Evolutionary conservation across 1,140 invertebrate genomes (phyloP), one percentile per base, ranked within the genome.

Genomic region (Ceratina australensis): DNA sequence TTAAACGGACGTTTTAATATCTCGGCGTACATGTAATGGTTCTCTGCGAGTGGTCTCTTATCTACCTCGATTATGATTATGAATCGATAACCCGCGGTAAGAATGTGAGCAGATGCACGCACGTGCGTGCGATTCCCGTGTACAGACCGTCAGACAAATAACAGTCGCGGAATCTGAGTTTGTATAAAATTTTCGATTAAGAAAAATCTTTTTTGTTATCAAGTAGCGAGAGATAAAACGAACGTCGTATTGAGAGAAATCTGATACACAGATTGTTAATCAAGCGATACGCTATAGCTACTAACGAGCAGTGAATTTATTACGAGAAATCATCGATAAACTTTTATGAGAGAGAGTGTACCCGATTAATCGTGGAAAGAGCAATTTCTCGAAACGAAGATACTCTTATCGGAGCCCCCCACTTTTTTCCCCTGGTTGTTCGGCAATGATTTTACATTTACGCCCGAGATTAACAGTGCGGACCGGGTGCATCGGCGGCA

Each of bases 51-150:
- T 22, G 54, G n/a, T 10, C 47, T 59, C 73, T 83, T 84, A 79
- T 84, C 82, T 79, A 12, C 18, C 12, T 8, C 72, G 77, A 80
- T 82, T 82, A 79, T 63, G 76, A 82, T 79, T 83, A 80, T 52
- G 33, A 84, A 83, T 83, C 77, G 82, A 84, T 84, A 84, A 83
- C 72, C 57, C 64, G 49, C 52, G 49, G 28, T 15, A 66, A 83
- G 63, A 64, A 42, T 61, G 59, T 65, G 66, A 66, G n/a, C 22
- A 63, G 52, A 78, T 57, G 69, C 63, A 67, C 63, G 52, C 49
- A 80, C 42, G 49, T 33, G 49, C 47, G 28, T 60, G 33, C 47
- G 20, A n/a, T 67, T 67, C 54, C 33, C 72, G 16, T 42, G 33
- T 10, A 42, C 33, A 42, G 33, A 10, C 5, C 7, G 10, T 10